Percentiles rank a stretch among this genome's conserved stretches.
Conservation (phyloP, 1,140 invertebrate species). For the Lasaia peninsularis region DNA sequence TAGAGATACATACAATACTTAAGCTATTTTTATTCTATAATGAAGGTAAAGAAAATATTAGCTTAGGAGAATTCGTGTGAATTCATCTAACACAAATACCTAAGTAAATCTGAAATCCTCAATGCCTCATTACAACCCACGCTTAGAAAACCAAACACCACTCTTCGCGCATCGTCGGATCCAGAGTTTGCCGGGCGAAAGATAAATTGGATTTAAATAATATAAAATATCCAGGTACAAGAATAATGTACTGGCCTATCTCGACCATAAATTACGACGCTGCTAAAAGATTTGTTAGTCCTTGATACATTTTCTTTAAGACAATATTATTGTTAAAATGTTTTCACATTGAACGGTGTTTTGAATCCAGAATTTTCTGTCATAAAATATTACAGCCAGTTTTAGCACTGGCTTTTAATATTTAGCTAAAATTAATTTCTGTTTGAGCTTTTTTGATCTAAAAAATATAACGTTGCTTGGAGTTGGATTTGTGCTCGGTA, state of each 20-base stretch:
- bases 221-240: constrained; percentile 2
- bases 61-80: background rate
- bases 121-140: constrained; percentile 9
- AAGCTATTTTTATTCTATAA: background rate
- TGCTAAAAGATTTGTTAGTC: background rate
- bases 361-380: no score
- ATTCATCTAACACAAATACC: background rate
- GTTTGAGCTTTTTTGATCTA: no score
- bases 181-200: background rate
- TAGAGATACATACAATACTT: no score
- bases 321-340: background rate
- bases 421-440: no score
- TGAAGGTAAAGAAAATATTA: background rate
- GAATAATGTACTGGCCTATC: constrained; percentile 1
- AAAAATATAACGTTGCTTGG: no score
- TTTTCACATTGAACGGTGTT: no score
- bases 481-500: no score
- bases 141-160: constrained; percentile 7
- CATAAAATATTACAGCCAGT: no score
- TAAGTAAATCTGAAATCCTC: background rate
- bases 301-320: background rate
- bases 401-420: no score
- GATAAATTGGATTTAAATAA: constrained; percentile 7
- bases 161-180: background rate
- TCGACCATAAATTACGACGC: background rate